These are phyloP conservation scores for Anguilla pacifica DNA, from an alignment of 2,797 vertebrate species.

Conservation along the genomic window DNA sequence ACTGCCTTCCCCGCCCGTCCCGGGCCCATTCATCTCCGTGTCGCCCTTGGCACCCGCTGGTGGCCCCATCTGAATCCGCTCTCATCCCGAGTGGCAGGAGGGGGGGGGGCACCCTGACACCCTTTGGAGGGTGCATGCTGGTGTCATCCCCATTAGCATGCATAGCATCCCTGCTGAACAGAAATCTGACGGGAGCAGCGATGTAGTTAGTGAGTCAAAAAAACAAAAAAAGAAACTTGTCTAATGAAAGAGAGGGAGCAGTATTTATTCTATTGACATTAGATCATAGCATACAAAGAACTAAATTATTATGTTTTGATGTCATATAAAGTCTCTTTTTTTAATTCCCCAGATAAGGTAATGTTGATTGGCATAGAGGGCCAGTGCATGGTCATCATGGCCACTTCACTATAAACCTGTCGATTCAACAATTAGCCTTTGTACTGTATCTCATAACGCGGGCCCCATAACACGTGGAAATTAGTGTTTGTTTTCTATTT, in stretches of 20 bases:
- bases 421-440: neutral
- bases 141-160: conserved; percentile 9
- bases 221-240: neutral
- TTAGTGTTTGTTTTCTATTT: neutral
- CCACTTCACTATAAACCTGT: neutral
- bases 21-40: conserved; percentile 34
- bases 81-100: neutral
- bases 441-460: neutral
- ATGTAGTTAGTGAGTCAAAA: neutral
- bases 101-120: neutral
- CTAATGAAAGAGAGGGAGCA: neutral
- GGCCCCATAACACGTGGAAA: neutral
- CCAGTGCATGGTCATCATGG: neutral
- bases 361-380: neutral
- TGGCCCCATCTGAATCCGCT: conserved; percentile 12
- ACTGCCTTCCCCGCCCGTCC: conserved; percentile 24
- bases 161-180: neutral
- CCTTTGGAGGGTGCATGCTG: conserved; percentile 2
- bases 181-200: neutral
- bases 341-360: neutral
- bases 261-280: neutral
- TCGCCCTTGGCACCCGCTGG: conserved; percentile 30
- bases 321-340: neutral
- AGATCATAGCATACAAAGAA: neutral
- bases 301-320: neutral